phyloP scores from a whole-genome alignment of 2,113 vertebrate species.

The Athene cunicularia region DNA sequence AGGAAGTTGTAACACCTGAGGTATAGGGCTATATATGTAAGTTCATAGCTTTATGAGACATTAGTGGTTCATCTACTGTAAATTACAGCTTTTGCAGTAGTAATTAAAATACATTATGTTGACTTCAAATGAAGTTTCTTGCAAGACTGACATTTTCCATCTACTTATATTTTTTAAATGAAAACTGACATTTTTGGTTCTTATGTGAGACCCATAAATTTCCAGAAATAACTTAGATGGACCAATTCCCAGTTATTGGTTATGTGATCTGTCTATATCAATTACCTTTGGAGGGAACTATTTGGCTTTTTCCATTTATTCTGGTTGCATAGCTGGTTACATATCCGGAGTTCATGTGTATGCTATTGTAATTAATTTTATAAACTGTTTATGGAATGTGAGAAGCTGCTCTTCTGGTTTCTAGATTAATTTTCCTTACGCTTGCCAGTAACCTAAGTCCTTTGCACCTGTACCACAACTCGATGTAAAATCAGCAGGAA shows the following conservation, averaged over 20 bases:
- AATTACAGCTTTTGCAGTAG: neutral
- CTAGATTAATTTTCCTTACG: slow-evolving; percentile 55
- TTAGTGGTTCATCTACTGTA: neutral
- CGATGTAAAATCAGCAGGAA: slow-evolving; percentile 69
- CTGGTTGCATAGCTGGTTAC: neutral
- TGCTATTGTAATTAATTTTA: slow-evolving; percentile 71
- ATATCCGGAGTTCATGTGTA: neutral
- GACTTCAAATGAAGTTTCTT: neutral
- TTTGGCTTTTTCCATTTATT: slow-evolving; percentile 20
- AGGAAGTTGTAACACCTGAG: neutral
- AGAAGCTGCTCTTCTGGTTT: slow-evolving; percentile 66
- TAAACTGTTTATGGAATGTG: slow-evolving; percentile 63
- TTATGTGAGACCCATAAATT: neutral
- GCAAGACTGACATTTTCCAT: neutral
- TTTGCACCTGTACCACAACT: slow-evolving; percentile 65
- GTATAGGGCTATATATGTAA: neutral
- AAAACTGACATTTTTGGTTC: neutral
- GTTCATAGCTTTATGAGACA: neutral
- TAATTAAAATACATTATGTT: neutral
- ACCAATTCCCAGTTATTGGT: slow-evolving; percentile 30
- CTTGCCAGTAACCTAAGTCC: slow-evolving; percentile 59
- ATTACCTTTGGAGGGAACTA: slow-evolving; percentile 33
- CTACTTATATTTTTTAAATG: neutral
- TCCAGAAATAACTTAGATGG: slow-evolving; percentile 10
- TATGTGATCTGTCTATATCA: slow-evolving; percentile 54